Percentiles rank a stretch among this genome's conserved stretches.
phyloP scores from a whole-genome alignment of 2,888 invertebrate species.

The Pyrrhosoma nymphula region DNA sequence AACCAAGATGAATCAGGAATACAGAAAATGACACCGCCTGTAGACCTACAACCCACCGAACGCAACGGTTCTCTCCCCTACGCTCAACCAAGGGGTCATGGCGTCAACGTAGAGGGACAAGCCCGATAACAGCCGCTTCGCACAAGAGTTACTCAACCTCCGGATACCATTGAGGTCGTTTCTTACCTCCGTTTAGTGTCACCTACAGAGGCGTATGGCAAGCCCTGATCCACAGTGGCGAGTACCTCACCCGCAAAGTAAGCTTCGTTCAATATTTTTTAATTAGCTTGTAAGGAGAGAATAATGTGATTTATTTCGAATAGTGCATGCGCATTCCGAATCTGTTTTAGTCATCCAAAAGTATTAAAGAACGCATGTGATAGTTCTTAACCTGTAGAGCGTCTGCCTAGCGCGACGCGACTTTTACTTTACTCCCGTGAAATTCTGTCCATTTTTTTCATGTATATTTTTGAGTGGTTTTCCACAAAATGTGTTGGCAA shows the following conservation, averaged over 20 bases:
- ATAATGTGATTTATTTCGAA: neutral
- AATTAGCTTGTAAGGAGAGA: neutral
- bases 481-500: no score
- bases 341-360: neutral
- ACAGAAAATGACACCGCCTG: neutral
- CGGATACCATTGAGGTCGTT: neutral
- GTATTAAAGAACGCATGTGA: neutral
- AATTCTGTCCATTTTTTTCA: neutral
- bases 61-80: neutral
- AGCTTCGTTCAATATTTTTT: neutral
- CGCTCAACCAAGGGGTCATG: conserved; percentile 26
- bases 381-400: conserved; percentile 13
- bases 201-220: neutral
- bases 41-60: neutral
- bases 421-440: neutral
- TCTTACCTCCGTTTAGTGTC: neutral
- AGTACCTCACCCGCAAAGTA: neutral
- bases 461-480: neutral
- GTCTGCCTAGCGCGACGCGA: neutral
- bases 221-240: neutral
- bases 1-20: neutral
- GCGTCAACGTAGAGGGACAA: neutral
- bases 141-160: neutral
- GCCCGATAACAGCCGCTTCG: neutral
- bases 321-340: neutral